Evolutionary conservation across 2,797 vertebrate species (phyloP), one percentile per base, ranked within the genome.

Genomic region (Ammospiza maritima): DNA sequence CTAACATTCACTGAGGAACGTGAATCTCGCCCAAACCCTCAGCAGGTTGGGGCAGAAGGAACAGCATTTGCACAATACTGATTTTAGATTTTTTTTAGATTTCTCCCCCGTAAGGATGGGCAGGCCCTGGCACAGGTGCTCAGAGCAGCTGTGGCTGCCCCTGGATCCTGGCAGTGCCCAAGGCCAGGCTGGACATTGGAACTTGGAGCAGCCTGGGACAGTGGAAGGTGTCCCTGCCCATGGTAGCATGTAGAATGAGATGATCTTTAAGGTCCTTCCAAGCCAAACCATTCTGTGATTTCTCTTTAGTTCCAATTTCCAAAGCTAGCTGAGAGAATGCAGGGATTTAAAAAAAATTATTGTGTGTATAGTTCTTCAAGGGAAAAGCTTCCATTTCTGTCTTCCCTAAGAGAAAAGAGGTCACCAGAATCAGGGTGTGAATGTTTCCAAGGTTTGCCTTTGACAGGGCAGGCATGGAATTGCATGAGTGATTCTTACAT

Each of bases 401-500:
- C 45, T 56, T 73, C 32, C 56, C 48, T 42, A 17, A 48, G 84
- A 44, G 60, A 79, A 95, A 96, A 85, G 67, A 93, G 89, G 95
- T 83, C 89, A 83, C 20, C 53, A 48, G 32, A 96, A 94, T 20
- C 69, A 89, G 94, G 82, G 85, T 88, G 95, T 93, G 94, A 96
- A 94, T 0, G 0, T 61, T 77, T 61, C 87, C 64, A 65, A 47
- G 34, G 26, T 61, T 83, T 89, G 84, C 51, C 50, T 84, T 84
- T 95, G 58, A 78, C 83, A 81, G 73, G 67, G 60, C 17, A 66
- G 56, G 83, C 73, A 85, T 1, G 61, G 76, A 80, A 85, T 9
- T 65, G 69, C 72, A 87, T 50, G 86, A 80, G 51, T 73, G 77
- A 70, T 57, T 60, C 81, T 90, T 73, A 85, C 74, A 67, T 38